Evolutionary conservation across 2,888 invertebrate genomes (phyloP), one percentile per base, ranked within the genome.

Genomic region (Drosophila nr. fundita): DNA sequence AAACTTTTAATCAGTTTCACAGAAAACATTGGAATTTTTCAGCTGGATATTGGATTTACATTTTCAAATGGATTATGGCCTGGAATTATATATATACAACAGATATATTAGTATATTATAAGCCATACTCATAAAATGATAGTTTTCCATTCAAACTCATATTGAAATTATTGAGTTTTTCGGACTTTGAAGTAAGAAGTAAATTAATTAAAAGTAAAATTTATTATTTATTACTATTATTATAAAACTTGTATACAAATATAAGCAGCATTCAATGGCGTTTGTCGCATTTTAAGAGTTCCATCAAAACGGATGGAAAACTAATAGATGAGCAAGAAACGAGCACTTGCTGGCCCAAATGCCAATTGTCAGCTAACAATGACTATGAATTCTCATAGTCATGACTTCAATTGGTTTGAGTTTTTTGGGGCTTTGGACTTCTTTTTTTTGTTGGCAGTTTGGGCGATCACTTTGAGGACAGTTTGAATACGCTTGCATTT

Each of bases 401-500:
- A 53, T 57, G 54, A 55, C 57, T 30, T 21, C 24, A 42, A 40
- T 57, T 57, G 42, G 38, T 55, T 40, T 42, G 15, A 40, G 57
- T 57, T 42, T 40, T 32, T 40, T 53, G 18, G 21, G 52, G 21
- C 21, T 32, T 42, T 21, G 11, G 38, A 21, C 42, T n/a, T 21
- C 0, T 11, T 42, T 11, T 11, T 42, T 8, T 40, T n/a, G 8
- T n/a, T 29, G 45, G 53, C 36, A n/a, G 52, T 49, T 60, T 27
- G 54, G 54, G 27, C 50, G 64, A 45, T 57, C 57, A 42, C 29
- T 62, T 54, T 29, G 40, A 18, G 48, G 52, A 48, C 52, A 60
- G 57, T 74, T 65, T 62, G 40, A 66, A 58, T 40, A 54, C 49
- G 42, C 40, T 61, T 62, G 61, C 63, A 59, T 73, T 76, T 78